phyloP scores from a whole-genome alignment of 2,888 invertebrate genomes.

The Neria commutata region DNA sequence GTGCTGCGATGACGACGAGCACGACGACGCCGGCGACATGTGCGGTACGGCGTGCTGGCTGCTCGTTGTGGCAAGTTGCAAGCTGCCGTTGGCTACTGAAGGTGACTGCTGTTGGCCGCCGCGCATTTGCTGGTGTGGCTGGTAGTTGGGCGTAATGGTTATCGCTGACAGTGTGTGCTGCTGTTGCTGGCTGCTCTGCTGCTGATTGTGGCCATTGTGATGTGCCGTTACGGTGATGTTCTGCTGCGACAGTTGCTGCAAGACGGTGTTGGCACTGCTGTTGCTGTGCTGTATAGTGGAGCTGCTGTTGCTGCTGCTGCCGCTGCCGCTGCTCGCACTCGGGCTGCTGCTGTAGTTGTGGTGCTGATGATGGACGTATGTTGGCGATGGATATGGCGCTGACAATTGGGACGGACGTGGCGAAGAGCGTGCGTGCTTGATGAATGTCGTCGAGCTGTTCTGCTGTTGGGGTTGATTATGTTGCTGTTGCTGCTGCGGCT shows the following conservation, averaged over 20 bases:
- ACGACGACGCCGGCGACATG: slow-evolving; percentile 82
- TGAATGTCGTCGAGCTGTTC: slow-evolving; percentile 61
- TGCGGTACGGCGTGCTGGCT: too few species aligned
- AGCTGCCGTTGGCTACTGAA: too few species aligned
- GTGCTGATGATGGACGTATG: slow-evolving; percentile 57
- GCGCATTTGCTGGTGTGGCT: slow-evolving; percentile 35
- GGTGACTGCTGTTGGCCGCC: slow-evolving; percentile 23
- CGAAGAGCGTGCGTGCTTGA: slow-evolving; percentile 76
- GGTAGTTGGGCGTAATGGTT: slow-evolving; percentile 55
- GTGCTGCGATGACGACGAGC: slow-evolving; percentile 35
- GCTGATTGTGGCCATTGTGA: slow-evolving; percentile 35
- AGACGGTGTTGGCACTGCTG: slow-evolving; percentile 55
- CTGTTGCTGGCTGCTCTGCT: slow-evolving; percentile 25
- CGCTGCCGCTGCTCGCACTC: slow-evolving; percentile 37
- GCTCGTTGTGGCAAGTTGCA: slow-evolving; percentile 72
- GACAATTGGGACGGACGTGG: slow-evolving; percentile 69
- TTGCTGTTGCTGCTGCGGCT: slow-evolving; percentile 32
- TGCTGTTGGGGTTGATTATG: slow-evolving; percentile 23
- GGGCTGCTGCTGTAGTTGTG: slow-evolving; percentile 48
- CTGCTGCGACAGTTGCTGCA: slow-evolving; percentile 58
- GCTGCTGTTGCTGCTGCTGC: slow-evolving; percentile 40
- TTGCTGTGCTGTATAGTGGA: slow-evolving; percentile 33
- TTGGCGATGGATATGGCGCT: slow-evolving; percentile 61
- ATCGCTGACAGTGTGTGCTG: slow-evolving; percentile 44
- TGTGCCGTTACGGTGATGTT: slow-evolving; percentile 57